Evolutionary conservation across 2,888 invertebrate genomes (phyloP), one percentile per base, ranked within the genome.

Genomic region (Eupsilia transversa): DNA sequence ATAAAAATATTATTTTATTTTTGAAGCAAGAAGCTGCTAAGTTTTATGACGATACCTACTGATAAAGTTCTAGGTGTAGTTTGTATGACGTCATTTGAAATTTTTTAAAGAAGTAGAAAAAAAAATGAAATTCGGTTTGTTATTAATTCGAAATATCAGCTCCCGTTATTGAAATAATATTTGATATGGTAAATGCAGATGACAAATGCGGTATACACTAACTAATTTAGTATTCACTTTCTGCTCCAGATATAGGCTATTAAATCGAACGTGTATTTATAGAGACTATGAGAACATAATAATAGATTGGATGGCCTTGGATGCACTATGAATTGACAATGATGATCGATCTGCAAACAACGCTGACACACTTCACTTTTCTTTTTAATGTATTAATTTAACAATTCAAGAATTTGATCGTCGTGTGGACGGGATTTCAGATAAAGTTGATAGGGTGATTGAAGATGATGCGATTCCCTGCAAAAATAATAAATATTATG

Each of bases 321-420:
- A 49, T 41, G 63, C 54, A n/a, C 23, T 41, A 83, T 83, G 83
- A 74, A 81, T 79, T 83, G 57, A 79, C 35, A 74, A 74, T 79
- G 59, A 70, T 69, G 27, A 79, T 83, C 69, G 57, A 79, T 79
- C 57, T 59, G 30, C 20, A 30, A 66, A 35, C 54, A 80, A 12
- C 2, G 9, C 35, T 63, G 23, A 56, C 9, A 27, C 33, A 66
- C 23, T 2, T 46, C 3, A 52, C 0, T 63, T 63, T 38, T 17
- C 14, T 14, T 54, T 9, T 20, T n/a, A 23, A 10, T 14, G n/a
- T n/a, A n/a, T n/a, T n/a, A n/a, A 27, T 52, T 33, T 17, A 27
- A 23, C 4, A 1, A 33, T 41, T 0, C 6, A 2, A 49, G 10
- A 30, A 17, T 52, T 54, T n/a, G 17, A 0, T 33, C 1, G 2